Percentiles rank a stretch among this genome's conserved stretches.
Conservation (phyloP, 1,140 invertebrate species). For the Marisa cornuarietis region DNA sequence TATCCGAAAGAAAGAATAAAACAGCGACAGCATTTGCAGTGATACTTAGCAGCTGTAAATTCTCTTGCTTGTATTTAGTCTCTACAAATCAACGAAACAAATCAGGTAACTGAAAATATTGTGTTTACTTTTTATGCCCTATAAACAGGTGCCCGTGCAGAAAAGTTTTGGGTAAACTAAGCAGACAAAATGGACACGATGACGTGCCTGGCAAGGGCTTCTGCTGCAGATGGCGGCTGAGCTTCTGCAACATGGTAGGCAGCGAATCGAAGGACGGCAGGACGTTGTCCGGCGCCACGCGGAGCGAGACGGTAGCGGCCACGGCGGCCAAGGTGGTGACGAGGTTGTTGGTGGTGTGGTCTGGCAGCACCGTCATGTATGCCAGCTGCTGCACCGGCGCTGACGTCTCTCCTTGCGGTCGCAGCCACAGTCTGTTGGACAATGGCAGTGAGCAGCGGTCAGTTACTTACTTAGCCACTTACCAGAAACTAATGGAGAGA, state of each 20-base stretch:
- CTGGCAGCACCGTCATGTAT: constrained; percentile 43
- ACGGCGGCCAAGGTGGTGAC: constrained; percentile 8
- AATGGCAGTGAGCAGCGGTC: background rate
- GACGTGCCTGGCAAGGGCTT: constrained; percentile 41
- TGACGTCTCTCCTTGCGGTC: constrained; percentile 23
- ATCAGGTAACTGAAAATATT: no score
- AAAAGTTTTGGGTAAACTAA: no score
- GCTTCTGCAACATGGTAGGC: constrained; percentile 30
- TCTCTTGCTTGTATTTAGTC: no score
- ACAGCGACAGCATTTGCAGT: no score
- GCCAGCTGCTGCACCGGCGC: constrained; percentile 35
- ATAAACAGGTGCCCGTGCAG: no score
- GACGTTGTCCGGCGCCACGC: background rate
- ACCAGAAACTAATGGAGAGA: background rate
- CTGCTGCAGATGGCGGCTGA: constrained; percentile 39
- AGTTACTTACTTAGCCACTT: background rate
- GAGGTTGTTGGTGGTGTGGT: constrained; percentile 17
- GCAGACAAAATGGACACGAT: no score
- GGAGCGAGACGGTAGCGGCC: constrained; percentile 9
- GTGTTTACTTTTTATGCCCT: no score
- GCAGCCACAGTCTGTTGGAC: constrained; percentile 40
- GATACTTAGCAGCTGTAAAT: no score
- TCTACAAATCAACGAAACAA: no score
- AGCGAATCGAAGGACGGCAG: constrained; percentile 33
- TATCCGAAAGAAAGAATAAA: no score